These are phyloP conservation scores for Amazona guildingii DNA, from an alignment of 2,113 vertebrate species.

Conservation along the genomic window DNA sequence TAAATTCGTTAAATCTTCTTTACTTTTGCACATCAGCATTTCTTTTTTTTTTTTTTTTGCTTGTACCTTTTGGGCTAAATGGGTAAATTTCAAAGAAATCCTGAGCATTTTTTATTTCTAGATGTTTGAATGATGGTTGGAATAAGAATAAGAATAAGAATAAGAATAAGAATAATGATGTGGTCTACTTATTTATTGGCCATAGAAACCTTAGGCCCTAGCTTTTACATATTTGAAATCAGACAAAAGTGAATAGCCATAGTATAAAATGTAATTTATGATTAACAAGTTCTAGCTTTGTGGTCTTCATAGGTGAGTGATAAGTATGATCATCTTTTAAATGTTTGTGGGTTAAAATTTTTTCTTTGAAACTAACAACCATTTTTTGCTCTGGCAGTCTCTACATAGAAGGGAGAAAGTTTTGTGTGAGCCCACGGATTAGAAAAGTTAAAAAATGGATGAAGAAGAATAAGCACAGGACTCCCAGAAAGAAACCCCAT, in stretches of 20 bases:
- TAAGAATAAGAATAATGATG: not conserved
- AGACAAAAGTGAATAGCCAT: not conserved
- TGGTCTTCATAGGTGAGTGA: not conserved
- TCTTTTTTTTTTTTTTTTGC: not conserved
- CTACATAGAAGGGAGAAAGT: conserved; percentile 56
- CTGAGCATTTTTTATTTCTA: not conserved
- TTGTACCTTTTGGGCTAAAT: not conserved
- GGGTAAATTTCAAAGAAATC: not conserved
- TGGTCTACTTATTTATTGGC: not conserved
- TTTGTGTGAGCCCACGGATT: conserved; percentile 68
- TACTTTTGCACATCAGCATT: not conserved
- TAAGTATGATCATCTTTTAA: not conserved
- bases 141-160: not conserved
- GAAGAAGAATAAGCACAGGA: conserved; percentile 37
- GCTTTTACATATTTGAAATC: not conserved
- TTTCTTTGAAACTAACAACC: not conserved
- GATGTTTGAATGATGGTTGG: not conserved
- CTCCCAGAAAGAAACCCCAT: not conserved
- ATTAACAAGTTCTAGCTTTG: not conserved
- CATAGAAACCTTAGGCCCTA: not conserved
- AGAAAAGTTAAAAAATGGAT: conserved; percentile 61
- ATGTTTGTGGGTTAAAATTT: not conserved
- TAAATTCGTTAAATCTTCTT: not conserved
- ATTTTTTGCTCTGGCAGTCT: conserved; percentile 51
- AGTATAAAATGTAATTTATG: not conserved